Evolutionary conservation across 2,888 invertebrate genomes (phyloP), one percentile per base, ranked within the genome.

Genomic region (Dynastes tityus): DNA sequence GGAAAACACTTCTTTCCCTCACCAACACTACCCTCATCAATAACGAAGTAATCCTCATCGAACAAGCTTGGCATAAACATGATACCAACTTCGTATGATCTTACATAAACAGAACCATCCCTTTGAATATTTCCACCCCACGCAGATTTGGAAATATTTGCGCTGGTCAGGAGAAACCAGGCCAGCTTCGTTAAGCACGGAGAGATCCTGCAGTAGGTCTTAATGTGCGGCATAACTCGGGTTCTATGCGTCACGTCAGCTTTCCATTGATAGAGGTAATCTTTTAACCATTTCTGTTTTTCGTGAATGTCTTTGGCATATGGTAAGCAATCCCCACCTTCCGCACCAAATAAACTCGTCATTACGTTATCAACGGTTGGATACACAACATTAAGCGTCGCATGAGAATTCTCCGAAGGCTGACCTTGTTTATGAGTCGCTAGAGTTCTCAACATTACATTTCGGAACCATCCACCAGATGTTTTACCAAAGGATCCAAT

Each of bases 101-200:
- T 92, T 8, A 98, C 92, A 49, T 95, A 92, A 0, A 91, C 86
- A 0, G 91, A 90, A 0, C 89, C 88, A 87, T 92, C 91, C 88
- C 92, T 88, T 61, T 91, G 92, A 80, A 91, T 92, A 81, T 92
- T 93, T 8, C 91, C 88, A 58, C 99, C 99, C 99, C 99, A 99
- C 0, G 99, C 99, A 0, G 98, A 97, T 90, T 98, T 98, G 11
- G 98, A 99, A 45, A 98, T 90, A 90, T 99, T 99, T 0, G 96
- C 97, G 76, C 98, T 98, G 0, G 98, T 98, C 0, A 98, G 89
- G 0, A 96, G 89, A 87, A 95, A 97, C 94, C 94, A 99, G 0
- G 96, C 94, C 2, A 95, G 90, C 82, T 90, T 89, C n/a, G 88
- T 89, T 78, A 89, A 87, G 85, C 94, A 93, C 0, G 94, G 93